Percentiles rank a stretch among this genome's conserved stretches.
Evolutionary conservation across 2,113 vertebrate species (phyloP).

Genomic region (Anoplopoma fimbria): DNA sequence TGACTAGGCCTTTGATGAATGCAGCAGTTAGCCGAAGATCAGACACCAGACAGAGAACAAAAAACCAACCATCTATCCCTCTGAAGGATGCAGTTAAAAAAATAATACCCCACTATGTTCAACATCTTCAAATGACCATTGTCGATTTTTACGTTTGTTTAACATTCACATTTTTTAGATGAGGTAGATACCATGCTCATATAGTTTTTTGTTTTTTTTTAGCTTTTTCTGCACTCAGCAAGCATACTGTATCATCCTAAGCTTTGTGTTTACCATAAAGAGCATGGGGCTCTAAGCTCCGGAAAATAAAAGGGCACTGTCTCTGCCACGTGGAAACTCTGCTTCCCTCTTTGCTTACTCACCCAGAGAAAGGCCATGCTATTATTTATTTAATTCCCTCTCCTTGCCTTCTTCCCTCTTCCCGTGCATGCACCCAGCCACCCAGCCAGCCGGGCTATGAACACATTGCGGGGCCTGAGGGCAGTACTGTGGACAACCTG

Average conservation of each 20-base stretch:
- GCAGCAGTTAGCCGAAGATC: conserved; percentile 75
- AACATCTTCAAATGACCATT: conserved; percentile 31
- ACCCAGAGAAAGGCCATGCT: conserved; percentile 76
- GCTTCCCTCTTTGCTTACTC: conserved; percentile 70
- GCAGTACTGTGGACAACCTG: conserved; percentile 85
- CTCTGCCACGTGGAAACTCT: conserved; percentile 69
- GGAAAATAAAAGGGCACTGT: conserved; percentile 72
- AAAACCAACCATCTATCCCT: conserved; percentile 61
- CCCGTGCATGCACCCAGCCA: conserved; percentile 56
- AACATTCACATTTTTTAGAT: conserved; percentile 1
- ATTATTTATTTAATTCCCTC: conserved; percentile 79
- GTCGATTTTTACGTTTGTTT: conserved; percentile 18
- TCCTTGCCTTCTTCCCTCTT: conserved; percentile 49
- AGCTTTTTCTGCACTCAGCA: conserved; percentile 31
- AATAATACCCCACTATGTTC: conserved; percentile 38
- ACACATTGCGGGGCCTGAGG: conserved; percentile 87
- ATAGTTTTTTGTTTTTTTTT: conserved; percentile 20
- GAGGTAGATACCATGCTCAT: background rate
- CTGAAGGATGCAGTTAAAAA: conserved; percentile 30
- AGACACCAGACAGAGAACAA: conserved; percentile 66
- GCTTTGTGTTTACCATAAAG: conserved; percentile 62
- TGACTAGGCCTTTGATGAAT: conserved; percentile 79
- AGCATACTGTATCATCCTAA: conserved; percentile 49
- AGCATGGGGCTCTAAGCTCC: conserved; percentile 44
- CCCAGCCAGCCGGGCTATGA: conserved; percentile 76